Evolutionary conservation across 2,113 vertebrate species (phyloP), one percentile per base, ranked within the genome.

Genomic region (Caloenas nicobarica): DNA sequence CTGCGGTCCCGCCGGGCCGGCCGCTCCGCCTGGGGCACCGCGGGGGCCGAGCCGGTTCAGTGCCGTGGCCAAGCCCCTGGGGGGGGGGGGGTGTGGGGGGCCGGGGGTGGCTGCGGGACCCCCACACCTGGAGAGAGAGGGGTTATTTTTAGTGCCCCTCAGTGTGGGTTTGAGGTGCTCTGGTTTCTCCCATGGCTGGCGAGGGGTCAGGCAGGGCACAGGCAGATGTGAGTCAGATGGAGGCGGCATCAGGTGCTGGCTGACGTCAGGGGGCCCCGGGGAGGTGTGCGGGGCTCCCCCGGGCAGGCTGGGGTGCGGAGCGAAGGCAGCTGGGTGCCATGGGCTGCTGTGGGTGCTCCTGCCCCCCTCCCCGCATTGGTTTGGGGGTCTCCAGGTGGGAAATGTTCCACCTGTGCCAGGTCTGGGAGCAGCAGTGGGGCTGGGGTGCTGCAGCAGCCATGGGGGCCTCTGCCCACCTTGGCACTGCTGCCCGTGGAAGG

Each of bases 251-350:
- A 44, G 42, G 42, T 44, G 24, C 88, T 11, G 22, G 53, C 71
- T 96, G 97, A 97, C 83, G 96, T 96, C 93, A 97, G 71, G 89
- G 62, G 79, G 74, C 91, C 80, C 95, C 38, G 28, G 87, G 93
- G 93, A 77, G 53, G 34, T 11, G 61, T 9, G 12, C 1, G 40
- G 90, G 84, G 84, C 68, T 77, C 84, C 88, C 86, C 83, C 14
- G 2, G 36, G 57, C 14, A n/a, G 42, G 53, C 33, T 0, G 2
- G 25, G 29, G 4, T 28, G 42, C 44, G 2, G 42, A 44, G 42
- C 42, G 42, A 16, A 44, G 42, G 42, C 42, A 16, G 42, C 42
- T 6, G 42, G 42, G 16, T 44, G 42, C 42, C 42, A 44, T 8
- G 34, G 8, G 21, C 8, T 21, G 56, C 16, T 5, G 7, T 8